Evolutionary conservation across 1,140 invertebrate species (phyloP), one percentile per base, ranked within the genome.

Genomic region (Dendroctonus valens): DNA sequence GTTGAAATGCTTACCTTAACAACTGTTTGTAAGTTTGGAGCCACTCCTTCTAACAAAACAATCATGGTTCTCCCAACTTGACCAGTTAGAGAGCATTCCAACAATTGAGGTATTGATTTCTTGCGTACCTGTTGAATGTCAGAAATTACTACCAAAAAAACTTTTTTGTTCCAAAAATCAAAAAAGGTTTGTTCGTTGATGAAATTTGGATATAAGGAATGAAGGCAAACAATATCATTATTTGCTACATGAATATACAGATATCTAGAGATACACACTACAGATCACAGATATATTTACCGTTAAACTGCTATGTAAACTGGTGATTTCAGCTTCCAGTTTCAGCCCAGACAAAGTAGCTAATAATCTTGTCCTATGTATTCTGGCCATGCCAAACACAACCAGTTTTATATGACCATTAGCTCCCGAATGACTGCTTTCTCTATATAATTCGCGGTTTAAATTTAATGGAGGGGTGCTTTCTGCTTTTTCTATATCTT

Each of bases 321-420:
- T 91, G 11, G 88, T 90, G 50, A 96, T 89, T 78, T 95, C 92
- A 7, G 92, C 92, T 76, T 96, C 93, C 39, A 97, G 81, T 78
- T 97, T 97, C 11, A 98, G 81, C 0, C 95, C 95, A 74, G 94
- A 96, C 2, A 98, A 79, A 5, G 94, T 94, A 0, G 96, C 96
- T 64, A 96, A 80, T 5, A 97, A 79, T 41, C 92, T 85, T 0
- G 94, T 94, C 61, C 92, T 86, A 71, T 95, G 91, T 54, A 97
- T 93, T 76, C 91, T 89, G 11, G 88, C 89, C n/a, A 92, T 89
- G 3, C 93, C 83, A 77, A 73, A 77, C 69, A 69, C 75, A 6
- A 78, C 72, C 44, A 78, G 52, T 67, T 77, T 77, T 1, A 76
- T 76, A 53, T 76, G 75, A 42, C 76, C 75, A 26, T 70, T 75